Conservation (phyloP, 2,113 vertebrate species). For the Istiophorus platypterus region DNA sequence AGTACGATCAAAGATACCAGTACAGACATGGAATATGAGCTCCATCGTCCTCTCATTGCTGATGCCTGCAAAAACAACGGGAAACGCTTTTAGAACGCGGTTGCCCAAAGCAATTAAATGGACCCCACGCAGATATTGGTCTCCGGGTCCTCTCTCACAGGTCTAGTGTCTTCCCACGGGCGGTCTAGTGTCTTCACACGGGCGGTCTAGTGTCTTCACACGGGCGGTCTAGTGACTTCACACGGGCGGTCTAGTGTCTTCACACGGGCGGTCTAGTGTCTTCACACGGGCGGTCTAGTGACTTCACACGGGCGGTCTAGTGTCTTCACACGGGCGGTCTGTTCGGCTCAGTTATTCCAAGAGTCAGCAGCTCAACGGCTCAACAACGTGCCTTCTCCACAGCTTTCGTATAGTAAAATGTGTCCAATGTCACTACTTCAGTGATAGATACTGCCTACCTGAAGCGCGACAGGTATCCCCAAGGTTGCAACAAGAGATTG, state of each 20-base stretch:
- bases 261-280: no score
- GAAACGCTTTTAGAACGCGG: slow-evolving; percentile 6
- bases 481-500: slow-evolving; percentile 3
- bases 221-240: no score
- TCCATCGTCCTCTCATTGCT: slow-evolving; percentile 64
- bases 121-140: not conserved
- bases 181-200: no score
- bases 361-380: not conserved
- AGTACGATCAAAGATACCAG: slow-evolving; percentile 55
- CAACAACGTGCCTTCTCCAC: not conserved
- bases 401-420: not conserved
- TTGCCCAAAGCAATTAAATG: no score
- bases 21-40: slow-evolving; percentile 25
- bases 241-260: no score
- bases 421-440: not conserved
- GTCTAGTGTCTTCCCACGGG: no score
- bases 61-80: slow-evolving; percentile 28
- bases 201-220: no score
- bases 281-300: no score
- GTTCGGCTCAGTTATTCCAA: not conserved
- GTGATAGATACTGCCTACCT: slow-evolving; percentile 12
- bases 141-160: not conserved
- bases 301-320: no score
- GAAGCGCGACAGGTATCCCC: slow-evolving; percentile 43
- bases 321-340: no score